Conservation (phyloP, 53 echinoderm and acorn worm genomes). For the Pentamera pediparva region DNA sequence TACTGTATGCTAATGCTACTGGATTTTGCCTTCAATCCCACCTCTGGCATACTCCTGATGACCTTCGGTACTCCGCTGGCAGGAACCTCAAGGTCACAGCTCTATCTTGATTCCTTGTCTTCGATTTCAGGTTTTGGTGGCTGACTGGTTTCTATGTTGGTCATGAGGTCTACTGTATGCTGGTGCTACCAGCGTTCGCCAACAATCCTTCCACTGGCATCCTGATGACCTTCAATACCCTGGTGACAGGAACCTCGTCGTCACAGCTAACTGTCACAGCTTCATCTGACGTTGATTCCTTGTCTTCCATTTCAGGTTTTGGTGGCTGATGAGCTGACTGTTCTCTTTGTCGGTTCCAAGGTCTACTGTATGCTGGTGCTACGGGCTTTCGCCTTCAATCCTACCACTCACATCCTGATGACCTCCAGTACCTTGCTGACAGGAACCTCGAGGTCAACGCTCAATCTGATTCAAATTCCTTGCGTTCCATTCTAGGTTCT, state of each 20-base stretch:
- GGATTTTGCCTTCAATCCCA: too few relatives aligned
- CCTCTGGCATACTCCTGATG: too few relatives aligned
- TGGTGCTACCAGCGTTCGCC: slow-evolving; percentile 58
- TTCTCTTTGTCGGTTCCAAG: slow-evolving; percentile 75
- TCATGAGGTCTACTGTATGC: slow-evolving; percentile 89
- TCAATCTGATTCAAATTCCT: too few relatives aligned
- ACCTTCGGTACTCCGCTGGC: too few relatives aligned
- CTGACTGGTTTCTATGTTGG: slow-evolving; percentile 76
- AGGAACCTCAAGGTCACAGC: too few relatives aligned
- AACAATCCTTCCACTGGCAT: slow-evolving; percentile 54
- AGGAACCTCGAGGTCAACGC: slow-evolving; percentile 53
- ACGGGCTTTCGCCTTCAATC: slow-evolving; percentile 53
- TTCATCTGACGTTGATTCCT: too few relatives aligned
- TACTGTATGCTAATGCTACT: too few relatives aligned
- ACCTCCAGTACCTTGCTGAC: slow-evolving; percentile 69
- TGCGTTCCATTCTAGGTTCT: slow-evolving; percentile 37
- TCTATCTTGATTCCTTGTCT: too few relatives aligned
- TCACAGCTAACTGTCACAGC: too few relatives aligned
- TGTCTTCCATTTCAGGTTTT: slow-evolving; percentile 39
- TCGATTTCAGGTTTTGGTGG: too few relatives aligned
- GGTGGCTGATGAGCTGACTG: slow-evolving; percentile 66
- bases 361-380: slow-evolving; percentile 86
- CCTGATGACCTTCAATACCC: slow-evolving; percentile 70
- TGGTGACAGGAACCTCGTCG: slow-evolving; percentile 63
- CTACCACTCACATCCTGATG: slow-evolving; percentile 58